phyloP scores from a whole-genome alignment of 2,888 invertebrate genomes.

The Lasioglossum oenotherae region DNA sequence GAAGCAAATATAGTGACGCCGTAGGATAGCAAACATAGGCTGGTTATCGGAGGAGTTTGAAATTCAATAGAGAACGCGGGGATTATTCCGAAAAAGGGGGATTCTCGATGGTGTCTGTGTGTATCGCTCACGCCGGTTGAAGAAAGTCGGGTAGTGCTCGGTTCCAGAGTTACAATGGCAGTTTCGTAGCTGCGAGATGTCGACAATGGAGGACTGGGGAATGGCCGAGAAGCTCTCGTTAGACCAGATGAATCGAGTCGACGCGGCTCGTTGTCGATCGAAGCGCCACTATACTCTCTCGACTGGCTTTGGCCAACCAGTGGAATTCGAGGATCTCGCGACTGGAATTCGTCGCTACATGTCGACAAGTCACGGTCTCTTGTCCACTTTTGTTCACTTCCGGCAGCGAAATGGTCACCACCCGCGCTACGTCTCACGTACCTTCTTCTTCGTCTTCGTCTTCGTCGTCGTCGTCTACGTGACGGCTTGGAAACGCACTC shows the following conservation, averaged over 20 bases:
- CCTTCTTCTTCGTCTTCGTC: background rate
- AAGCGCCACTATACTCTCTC: slow-evolving; percentile 1
- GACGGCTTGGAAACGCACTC: background rate
- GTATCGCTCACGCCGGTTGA: background rate
- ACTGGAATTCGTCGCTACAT: slow-evolving; percentile 8
- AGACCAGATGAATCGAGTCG: background rate
- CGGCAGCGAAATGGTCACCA: background rate
- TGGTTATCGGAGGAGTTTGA: background rate
- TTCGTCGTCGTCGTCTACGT: background rate
- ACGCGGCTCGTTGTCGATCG: background rate
- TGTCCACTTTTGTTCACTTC: slow-evolving; percentile 5
- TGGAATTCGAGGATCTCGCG: slow-evolving; percentile 4
- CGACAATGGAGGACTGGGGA: background rate
- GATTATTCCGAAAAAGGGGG: background rate
- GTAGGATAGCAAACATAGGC: background rate
- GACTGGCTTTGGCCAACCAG: background rate
- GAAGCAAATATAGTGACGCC: background rate
- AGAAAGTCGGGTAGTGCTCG: background rate
- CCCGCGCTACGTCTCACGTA: background rate
- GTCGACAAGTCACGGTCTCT: background rate
- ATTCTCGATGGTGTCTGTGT: background rate
- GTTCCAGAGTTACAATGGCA: background rate
- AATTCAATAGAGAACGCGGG: background rate
- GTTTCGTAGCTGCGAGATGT: background rate
- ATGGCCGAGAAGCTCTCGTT: background rate